Evolutionary conservation across 2,797 vertebrate genomes (phyloP).

Genomic region (Paguma larvata): DNA sequence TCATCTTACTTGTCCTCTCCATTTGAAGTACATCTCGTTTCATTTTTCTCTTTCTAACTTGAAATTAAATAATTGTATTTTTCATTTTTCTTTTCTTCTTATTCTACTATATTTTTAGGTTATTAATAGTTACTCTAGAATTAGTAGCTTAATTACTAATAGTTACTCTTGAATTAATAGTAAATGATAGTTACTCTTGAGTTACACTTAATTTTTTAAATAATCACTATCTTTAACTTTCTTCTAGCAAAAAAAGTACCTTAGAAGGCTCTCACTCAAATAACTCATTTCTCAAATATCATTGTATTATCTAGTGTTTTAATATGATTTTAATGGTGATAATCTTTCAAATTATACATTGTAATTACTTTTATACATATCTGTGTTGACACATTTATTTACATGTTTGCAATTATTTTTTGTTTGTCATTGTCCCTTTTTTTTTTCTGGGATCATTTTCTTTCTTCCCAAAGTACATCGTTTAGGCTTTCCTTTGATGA

Average conservation of each 20-base stretch:
- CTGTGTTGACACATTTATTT: neutral
- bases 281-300: neutral
- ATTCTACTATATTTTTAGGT: constrained; percentile 21
- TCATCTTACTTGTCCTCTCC: neutral
- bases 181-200: too few relatives aligned
- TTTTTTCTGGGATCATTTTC: neutral
- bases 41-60: neutral
- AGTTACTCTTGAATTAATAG: too few relatives aligned
- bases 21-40: neutral
- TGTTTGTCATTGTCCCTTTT: neutral
- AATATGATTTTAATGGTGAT: constrained; percentile 27
- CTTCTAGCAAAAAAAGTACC: neutral
- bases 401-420: neutral
- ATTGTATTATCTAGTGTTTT: neutral
- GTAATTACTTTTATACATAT: neutral
- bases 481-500: neutral
- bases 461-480: neutral
- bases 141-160: too few relatives aligned
- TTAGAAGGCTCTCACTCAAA: constrained; percentile 18
- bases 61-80: neutral
- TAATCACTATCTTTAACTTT: neutral
- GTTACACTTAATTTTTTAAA: constrained; percentile 1
- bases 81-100: constrained; percentile 1
- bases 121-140: neutral
- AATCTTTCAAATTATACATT: neutral